These are phyloP conservation scores for Bos indicus DNA, from an alignment of 2,113 vertebrate species.

Conservation along the genomic window DNA sequence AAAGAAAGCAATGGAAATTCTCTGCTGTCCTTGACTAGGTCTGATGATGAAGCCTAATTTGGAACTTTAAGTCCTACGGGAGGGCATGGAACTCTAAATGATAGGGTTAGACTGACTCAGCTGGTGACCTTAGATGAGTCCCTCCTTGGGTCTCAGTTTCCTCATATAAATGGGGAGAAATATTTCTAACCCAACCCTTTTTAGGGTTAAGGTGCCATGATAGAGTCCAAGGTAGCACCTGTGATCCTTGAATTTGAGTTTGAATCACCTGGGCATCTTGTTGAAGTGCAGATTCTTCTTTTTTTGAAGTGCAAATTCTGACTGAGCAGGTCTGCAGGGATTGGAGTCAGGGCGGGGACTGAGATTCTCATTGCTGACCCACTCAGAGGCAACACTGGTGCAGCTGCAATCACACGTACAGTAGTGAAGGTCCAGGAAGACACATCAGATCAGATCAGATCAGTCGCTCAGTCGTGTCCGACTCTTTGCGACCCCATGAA, in stretches of 20 bases:
- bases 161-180: background rate
- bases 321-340: background rate
- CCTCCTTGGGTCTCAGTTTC: background rate
- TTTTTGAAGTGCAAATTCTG: background rate
- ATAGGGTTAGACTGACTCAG: background rate
- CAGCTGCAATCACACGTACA: background rate
- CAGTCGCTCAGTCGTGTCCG: no score
- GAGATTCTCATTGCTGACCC: background rate
- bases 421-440: background rate
- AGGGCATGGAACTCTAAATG: background rate
- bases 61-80: background rate
- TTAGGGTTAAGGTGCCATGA: background rate
- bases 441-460: background rate
- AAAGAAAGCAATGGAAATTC: background rate
- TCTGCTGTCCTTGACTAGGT: background rate
- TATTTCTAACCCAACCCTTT: background rate
- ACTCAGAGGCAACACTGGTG: background rate
- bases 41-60: background rate
- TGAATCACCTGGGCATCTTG: background rate
- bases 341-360: rapidly evolving
- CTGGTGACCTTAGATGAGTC: background rate
- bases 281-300: background rate
- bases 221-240: background rate
- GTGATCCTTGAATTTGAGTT: background rate
- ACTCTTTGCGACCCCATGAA: no score